These are phyloP conservation scores for Ostrea edulis DNA, from an alignment of 1,140 invertebrate species.

Conservation along the genomic window DNA sequence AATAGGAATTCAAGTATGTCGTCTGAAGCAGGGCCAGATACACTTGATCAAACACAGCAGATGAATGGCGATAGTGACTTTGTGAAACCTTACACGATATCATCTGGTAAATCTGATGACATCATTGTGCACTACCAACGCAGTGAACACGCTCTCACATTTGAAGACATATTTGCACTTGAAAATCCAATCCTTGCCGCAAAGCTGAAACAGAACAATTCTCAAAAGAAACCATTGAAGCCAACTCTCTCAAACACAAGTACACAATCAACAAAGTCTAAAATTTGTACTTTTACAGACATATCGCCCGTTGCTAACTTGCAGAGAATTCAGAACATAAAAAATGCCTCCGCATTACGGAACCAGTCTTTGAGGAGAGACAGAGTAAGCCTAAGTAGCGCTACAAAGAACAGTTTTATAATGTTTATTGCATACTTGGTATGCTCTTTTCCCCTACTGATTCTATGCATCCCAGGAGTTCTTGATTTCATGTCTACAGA, in stretches of 20 bases:
- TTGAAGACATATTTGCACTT: conserved; percentile 64
- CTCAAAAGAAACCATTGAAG: conserved; percentile 56
- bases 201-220: conserved; percentile 14
- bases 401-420: conserved; percentile 69
- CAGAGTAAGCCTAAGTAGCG: conserved; percentile 62
- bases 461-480: conserved; percentile 64
- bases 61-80: neutral
- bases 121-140: conserved; percentile 67
- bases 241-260: conserved; percentile 62
- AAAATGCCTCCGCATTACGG: conserved; percentile 63
- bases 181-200: conserved; percentile 65
- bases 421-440: conserved; percentile 66
- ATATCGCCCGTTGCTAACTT: conserved; percentile 67
- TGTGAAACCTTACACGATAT: conserved; percentile 47
- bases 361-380: conserved; percentile 65
- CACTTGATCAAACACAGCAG: conserved; percentile 18
- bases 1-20: conserved; percentile 50
- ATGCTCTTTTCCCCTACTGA: conserved; percentile 66
- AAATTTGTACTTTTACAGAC: conserved; percentile 63
- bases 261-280: conserved; percentile 50
- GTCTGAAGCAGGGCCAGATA: conserved; percentile 52
- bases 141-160: conserved; percentile 57
- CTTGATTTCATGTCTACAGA: conserved; percentile 38
- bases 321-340: conserved; percentile 64
- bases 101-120: conserved; percentile 30